Evolutionary conservation across 2,888 invertebrate species (phyloP).

Genomic region (Petrolisthes manimaculis): DNA sequence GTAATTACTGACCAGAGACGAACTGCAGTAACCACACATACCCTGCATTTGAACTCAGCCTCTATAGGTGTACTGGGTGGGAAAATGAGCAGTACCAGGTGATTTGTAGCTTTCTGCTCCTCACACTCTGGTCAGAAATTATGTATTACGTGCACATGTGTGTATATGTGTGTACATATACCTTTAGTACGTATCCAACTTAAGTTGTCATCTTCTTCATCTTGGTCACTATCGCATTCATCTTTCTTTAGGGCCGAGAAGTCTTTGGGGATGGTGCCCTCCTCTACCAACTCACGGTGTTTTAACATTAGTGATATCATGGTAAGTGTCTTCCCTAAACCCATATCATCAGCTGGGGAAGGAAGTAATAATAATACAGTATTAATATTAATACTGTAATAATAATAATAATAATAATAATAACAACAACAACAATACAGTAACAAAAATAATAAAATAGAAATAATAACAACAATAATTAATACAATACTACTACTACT

Average conservation of each 20-base stretch:
- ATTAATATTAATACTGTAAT: neutral
- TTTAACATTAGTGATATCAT: conserved; percentile 66
- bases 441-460: too few species aligned
- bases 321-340: conserved; percentile 67
- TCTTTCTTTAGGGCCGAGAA: conserved; percentile 75
- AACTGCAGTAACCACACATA: too few species aligned
- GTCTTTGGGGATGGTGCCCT: conserved; percentile 79
- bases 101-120: too few species aligned
- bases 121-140: too few species aligned
- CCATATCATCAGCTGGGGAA: conserved; percentile 67
- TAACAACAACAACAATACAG: neutral
- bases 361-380: neutral
- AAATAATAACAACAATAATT: too few species aligned
- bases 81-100: too few species aligned
- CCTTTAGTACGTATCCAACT: neutral
- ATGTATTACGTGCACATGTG: neutral
- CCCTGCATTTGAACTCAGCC: too few species aligned
- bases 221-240: conserved; percentile 69
- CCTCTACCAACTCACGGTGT: conserved; percentile 53
- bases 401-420: conserved; percentile 1
- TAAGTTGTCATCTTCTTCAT: conserved; percentile 67
- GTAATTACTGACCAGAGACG: too few species aligned
- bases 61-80: too few species aligned
- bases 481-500: too few species aligned
- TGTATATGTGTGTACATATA: neutral